Percentiles rank a stretch among this genome's conserved stretches.
phyloP scores from a whole-genome alignment of 2,888 invertebrate species.

The Drosophila rubida region DNA sequence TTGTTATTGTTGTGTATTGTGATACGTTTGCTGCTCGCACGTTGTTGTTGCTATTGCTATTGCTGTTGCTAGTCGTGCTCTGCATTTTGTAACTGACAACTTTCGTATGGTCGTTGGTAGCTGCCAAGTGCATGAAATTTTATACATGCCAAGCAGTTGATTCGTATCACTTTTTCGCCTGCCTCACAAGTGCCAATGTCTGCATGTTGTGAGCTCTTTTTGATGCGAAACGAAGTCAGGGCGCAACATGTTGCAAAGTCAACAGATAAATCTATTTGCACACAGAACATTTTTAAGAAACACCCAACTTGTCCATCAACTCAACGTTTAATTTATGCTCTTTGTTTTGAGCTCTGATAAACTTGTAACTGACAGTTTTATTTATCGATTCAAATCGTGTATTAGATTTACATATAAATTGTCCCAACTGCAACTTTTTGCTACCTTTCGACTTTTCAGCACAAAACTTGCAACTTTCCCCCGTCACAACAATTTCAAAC shows the following conservation, averaged over 20 bases:
- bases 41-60: conserved; percentile 18
- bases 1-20: conserved; percentile 54
- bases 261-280: not conserved
- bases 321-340: not conserved
- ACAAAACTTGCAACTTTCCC: not conserved
- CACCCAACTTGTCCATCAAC: not conserved
- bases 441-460: not conserved
- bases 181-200: conserved; percentile 14
- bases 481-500: conserved; percentile 34
- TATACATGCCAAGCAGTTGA: conserved; percentile 38
- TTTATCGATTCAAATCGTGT: conserved; percentile 21
- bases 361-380: conserved; percentile 4
- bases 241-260: conserved; percentile 29
- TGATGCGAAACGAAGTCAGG: conserved; percentile 2
- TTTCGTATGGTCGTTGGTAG: conserved; percentile 21
- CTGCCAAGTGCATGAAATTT: conserved; percentile 47
- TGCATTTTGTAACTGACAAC: conserved; percentile 31
- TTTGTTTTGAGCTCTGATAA: not conserved
- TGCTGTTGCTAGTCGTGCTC: conserved; percentile 13
- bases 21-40: conserved; percentile 14
- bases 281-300: not conserved
- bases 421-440: not conserved
- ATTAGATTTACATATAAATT: conserved; percentile 37
- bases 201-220: conserved; percentile 3
- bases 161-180: conserved; percentile 22